Conservation (phyloP, 2,888 invertebrate genomes). For the Epistrophella euchroma region DNA sequence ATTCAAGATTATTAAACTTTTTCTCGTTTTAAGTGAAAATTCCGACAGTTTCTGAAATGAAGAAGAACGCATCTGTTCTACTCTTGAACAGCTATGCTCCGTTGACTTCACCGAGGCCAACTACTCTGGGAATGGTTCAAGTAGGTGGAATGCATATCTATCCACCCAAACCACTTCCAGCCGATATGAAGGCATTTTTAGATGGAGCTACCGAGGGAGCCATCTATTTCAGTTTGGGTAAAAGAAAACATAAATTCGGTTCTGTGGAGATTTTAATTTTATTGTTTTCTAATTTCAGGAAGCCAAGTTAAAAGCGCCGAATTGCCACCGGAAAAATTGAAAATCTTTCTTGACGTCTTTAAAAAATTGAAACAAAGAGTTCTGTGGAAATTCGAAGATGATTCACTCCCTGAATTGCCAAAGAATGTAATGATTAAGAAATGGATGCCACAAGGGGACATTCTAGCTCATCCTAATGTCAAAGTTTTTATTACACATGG, state of each 20-base stretch:
- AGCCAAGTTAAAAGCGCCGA: constrained; percentile 84
- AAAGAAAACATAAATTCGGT: background rate
- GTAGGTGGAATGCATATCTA: constrained; percentile 86
- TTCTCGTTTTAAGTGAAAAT: constrained; percentile 78
- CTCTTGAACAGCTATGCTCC: constrained; percentile 85
- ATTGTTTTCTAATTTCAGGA: constrained; percentile 78
- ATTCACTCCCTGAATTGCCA: constrained; percentile 81
- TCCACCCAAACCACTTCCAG: constrained; percentile 81
- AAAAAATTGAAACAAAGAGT: constrained; percentile 83
- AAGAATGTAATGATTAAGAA: constrained; percentile 84
- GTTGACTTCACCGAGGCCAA: constrained; percentile 83
- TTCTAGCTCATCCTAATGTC: constrained; percentile 84
- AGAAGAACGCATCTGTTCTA: constrained; percentile 84
- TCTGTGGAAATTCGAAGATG: constrained; percentile 85
- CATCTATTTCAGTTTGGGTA: constrained; percentile 84
- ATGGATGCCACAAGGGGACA: constrained; percentile 85
- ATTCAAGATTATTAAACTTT: constrained; percentile 7
- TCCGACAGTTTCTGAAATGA: constrained; percentile 83
- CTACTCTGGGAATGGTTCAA: constrained; percentile 84
- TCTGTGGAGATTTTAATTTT: background rate
- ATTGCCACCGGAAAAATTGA: constrained; percentile 82
- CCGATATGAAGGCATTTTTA: constrained; percentile 83
- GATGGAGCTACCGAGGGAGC: constrained; percentile 83
- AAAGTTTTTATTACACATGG: constrained; percentile 84
- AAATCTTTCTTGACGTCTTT: constrained; percentile 83